A percentile compares a stretch with the other conserved stretches of the same genome.
phyloP scores from a whole-genome alignment of 2,888 invertebrate species.

The Parnassius mnemosyne region DNA sequence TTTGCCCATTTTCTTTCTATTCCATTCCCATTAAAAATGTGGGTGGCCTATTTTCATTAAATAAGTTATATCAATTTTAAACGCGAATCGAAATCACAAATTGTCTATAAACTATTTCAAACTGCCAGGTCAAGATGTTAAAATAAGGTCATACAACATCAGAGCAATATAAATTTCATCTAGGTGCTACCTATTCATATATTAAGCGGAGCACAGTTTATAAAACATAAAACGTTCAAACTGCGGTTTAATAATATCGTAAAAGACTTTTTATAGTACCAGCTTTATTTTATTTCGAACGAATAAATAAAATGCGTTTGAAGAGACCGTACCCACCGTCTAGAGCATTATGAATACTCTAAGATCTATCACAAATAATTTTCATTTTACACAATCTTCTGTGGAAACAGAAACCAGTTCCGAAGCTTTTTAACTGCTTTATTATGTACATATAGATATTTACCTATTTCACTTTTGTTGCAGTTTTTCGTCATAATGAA shows the following conservation, averaged over 20 bases:
- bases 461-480: too few relatives aligned
- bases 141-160: background rate
- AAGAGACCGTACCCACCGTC: too few relatives aligned
- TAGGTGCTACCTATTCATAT: background rate
- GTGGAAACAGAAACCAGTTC: too few relatives aligned
- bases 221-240: conserved; percentile 9
- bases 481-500: too few relatives aligned
- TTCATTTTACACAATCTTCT: too few relatives aligned
- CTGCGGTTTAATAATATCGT: conserved; percentile 16
- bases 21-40: too few relatives aligned
- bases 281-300: background rate
- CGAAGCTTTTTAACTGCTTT: too few relatives aligned
- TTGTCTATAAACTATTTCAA: conserved; percentile 13
- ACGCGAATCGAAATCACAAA: conserved; percentile 12
- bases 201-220: conserved; percentile 1
- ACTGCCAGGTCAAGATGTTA: conserved; percentile 9
- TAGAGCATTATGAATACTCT: too few relatives aligned
- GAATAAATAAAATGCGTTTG: too few relatives aligned
- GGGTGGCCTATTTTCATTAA: background rate
- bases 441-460: too few relatives aligned
- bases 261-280: conserved; percentile 11
- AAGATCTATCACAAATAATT: too few relatives aligned
- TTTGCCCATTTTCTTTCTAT: background rate
- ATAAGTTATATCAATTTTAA: background rate
- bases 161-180: background rate